These are phyloP conservation scores for Coregonus clupeaformis DNA, from an alignment of 2,113 vertebrate genomes.

Conservation along the genomic window DNA sequence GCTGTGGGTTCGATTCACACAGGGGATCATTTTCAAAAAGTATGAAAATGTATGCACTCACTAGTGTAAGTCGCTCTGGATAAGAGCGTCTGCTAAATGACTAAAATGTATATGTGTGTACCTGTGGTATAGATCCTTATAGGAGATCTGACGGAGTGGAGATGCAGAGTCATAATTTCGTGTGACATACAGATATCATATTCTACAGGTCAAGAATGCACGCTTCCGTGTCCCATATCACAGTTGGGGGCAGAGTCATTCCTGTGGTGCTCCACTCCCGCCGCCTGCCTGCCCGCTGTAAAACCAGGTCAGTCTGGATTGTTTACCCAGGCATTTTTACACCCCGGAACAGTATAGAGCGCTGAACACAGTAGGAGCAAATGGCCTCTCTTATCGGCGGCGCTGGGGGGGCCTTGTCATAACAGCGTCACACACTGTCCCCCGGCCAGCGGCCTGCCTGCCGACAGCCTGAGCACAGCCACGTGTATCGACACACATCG, in stretches of 20 bases:
- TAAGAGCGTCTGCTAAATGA: too few species aligned
- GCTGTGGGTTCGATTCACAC: too few species aligned
- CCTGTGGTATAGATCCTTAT: neutral
- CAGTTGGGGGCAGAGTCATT: neutral
- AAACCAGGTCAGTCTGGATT: constrained; percentile 60
- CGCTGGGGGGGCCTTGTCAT: constrained; percentile 58
- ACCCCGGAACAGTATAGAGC: constrained; percentile 48
- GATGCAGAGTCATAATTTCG: neutral
- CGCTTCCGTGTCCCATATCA: neutral
- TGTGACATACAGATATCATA: neutral
- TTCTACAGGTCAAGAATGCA: neutral
- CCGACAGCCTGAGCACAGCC: constrained; percentile 14
- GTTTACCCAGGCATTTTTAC: constrained; percentile 65
- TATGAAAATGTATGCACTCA: too few species aligned
- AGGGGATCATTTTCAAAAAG: too few species aligned
- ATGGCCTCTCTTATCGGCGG: constrained; percentile 62
- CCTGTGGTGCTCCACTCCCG: neutral
- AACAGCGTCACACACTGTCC: constrained; percentile 48
- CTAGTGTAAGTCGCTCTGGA: too few species aligned
- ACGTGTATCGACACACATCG: too few species aligned
- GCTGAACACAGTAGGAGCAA: constrained; percentile 68
- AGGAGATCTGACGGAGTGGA: constrained; percentile 1
- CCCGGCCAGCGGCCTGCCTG: constrained; percentile 12
- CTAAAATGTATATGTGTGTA: neutral
- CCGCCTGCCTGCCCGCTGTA: constrained; percentile 38